Base-by-base conservation (phyloP, 2,797 vertebrate species). In the Siniperca undulata region DNA sequence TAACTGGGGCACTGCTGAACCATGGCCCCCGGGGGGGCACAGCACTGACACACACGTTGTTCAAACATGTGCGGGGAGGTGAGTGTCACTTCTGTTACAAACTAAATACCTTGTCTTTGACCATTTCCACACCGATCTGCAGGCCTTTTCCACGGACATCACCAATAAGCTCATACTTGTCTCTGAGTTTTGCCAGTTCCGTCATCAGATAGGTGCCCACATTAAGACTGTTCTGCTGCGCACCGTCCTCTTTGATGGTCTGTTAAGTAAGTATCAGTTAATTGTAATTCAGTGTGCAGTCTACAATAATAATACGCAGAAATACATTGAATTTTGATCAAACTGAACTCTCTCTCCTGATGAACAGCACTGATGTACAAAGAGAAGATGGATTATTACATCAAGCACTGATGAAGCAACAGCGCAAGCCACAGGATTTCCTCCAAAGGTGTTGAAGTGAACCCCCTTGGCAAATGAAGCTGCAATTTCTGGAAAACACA, bases 71-170 rank as follows among this genome's bases (percentile, higher is more conserved):
- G 56, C 83, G 53, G 5, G 36, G 52, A 74, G 58, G 9, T 4
- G 20, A 82, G 55, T 9, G 8, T 58, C 75, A 24, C 67, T 30
- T 38, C 22, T 22, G 64, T 27, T 34, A 8, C 6, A 20, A 44
- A 77, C 5, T 56, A 24, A 52, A 34, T 87, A 99, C 98, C 97
- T 99, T 99, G 88, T 98, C 96, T 88, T 92, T 95, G 65, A 99
- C 98, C 98, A 99, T 98, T 93, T 99, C 98, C 80, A 99, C 89
- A 0, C 98, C 98, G 1, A 99, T 96, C 95, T 95, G 95, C 75
- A 99, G 96, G 59, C 99, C 98, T 91, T 99, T 99, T 69, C 99
- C 99, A 40, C 99, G 96, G 59, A 99, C 97, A 11, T 99, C 99
- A 17, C 98, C 98, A 2, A 99, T 75, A 1, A 98, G 96, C 85